These are phyloP conservation scores for Emydura subglobosa DNA, from an alignment of 2,113 vertebrate genomes.

Conservation along the genomic window DNA sequence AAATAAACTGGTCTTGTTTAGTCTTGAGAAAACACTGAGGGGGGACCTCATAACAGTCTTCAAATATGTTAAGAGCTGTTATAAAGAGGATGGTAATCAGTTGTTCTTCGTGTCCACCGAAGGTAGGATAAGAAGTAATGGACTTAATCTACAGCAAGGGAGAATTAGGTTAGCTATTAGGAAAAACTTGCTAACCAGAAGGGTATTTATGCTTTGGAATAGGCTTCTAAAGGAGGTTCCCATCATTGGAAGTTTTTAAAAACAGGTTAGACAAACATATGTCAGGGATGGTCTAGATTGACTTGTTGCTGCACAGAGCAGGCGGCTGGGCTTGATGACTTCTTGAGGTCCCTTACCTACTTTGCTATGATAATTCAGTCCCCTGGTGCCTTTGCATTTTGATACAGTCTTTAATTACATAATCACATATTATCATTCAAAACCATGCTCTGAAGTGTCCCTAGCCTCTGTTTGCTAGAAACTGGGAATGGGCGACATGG, in stretches of 20 bases:
- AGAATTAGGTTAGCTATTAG: background rate
- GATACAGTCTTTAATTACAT: background rate
- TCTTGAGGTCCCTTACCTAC: background rate
- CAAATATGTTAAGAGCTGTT: background rate
- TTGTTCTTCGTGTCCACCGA: background rate
- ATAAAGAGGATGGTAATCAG: background rate
- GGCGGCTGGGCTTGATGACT: background rate
- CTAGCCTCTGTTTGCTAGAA: no score
- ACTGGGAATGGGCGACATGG: no score
- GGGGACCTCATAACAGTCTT: background rate
- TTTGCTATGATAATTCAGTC: background rate
- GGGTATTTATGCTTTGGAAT: background rate
- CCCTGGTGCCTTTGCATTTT: background rate
- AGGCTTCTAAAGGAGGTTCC: background rate
- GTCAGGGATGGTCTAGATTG: background rate
- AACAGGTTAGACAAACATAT: background rate
- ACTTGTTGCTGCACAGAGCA: background rate
- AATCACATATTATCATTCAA: background rate
- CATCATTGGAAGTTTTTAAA: background rate
- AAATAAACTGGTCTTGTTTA: background rate
- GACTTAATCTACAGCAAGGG: background rate
- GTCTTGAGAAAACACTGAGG: background rate
- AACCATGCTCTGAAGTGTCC: no score
- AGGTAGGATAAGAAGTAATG: background rate
- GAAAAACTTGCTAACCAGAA: background rate